Percentiles rank a stretch among this genome's conserved stretches.
phyloP scores from a whole-genome alignment of 2,888 invertebrate genomes.

The Troides oblongomaculatus region DNA sequence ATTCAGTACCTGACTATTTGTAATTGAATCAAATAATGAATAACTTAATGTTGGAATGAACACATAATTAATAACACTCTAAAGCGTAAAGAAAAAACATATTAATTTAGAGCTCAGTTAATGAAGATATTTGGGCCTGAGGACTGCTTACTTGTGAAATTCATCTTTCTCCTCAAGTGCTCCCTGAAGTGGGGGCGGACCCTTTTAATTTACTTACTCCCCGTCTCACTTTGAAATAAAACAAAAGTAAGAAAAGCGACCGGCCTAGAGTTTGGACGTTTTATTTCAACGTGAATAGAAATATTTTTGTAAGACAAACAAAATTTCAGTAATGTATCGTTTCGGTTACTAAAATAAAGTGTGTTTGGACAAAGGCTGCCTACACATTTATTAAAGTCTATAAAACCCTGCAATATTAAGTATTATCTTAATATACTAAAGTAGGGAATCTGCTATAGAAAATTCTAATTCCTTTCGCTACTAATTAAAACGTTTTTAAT shows the following conservation, averaged over 20 bases:
- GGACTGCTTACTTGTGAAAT: not conserved
- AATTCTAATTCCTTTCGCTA: too few species aligned
- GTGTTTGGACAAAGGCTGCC: too few species aligned
- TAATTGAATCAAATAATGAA: too few species aligned
- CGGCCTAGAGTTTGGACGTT: not conserved
- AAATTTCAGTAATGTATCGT: not conserved
- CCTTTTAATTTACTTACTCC: constrained; percentile 9
- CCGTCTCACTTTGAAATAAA: not conserved
- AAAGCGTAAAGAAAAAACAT: not conserved
- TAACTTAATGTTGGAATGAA: too few species aligned
- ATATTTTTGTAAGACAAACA: not conserved
- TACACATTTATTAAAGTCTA: too few species aligned
- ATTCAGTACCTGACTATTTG: too few species aligned
- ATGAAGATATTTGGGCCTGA: not conserved
- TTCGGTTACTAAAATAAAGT: too few species aligned
- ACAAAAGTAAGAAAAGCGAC: not conserved
- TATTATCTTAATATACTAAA: too few species aligned
- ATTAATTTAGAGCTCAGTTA: not conserved
- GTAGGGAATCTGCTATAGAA: too few species aligned
- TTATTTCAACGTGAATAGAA: not conserved
- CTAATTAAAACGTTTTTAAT: too few species aligned
- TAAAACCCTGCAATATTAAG: too few species aligned
- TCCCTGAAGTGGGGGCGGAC: constrained; percentile 1
- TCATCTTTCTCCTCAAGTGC: not conserved
- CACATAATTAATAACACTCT: not conserved